phyloP scores from a whole-genome alignment of 2,888 invertebrate species.

The Hylaea fasciaria region DNA sequence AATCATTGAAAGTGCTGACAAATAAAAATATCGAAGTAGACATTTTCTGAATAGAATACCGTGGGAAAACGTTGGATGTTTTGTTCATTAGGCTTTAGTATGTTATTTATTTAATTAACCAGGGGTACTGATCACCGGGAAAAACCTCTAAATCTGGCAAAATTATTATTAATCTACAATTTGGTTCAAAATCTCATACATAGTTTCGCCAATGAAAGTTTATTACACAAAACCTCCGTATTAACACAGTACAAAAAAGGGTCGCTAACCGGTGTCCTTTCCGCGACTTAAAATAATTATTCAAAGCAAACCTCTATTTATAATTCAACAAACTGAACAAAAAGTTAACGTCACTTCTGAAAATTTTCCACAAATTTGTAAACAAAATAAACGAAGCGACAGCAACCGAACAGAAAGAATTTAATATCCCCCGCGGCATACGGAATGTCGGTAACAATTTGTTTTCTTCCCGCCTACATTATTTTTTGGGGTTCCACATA shows the following conservation, averaged over 20 bases:
- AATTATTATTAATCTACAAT: too few species aligned
- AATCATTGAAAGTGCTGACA: neutral
- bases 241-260: constrained; percentile 21
- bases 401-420: constrained; percentile 75
- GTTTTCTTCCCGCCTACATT: constrained; percentile 72
- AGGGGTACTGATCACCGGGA: too few species aligned
- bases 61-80: too few species aligned
- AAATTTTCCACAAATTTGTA: constrained; percentile 66
- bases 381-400: constrained; percentile 70
- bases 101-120: too few species aligned
- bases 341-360: constrained; percentile 62
- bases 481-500: constrained; percentile 60
- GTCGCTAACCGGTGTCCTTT: constrained; percentile 19
- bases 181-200: too few species aligned
- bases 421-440: constrained; percentile 77
- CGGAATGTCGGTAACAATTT: constrained; percentile 73
- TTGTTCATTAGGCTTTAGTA: too few species aligned
- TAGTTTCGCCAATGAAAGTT: constrained; percentile 9
- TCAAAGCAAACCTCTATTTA: constrained; percentile 63
- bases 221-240: constrained; percentile 18
- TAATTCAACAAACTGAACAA: constrained; percentile 59
- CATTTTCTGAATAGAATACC: too few species aligned
- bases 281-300: constrained; percentile 46
- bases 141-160: too few species aligned
- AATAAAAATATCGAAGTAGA: too few species aligned